These are phyloP conservation scores for Epirrhoe tristata DNA, from an alignment of 2,888 invertebrate genomes.

Conservation along the genomic window DNA sequence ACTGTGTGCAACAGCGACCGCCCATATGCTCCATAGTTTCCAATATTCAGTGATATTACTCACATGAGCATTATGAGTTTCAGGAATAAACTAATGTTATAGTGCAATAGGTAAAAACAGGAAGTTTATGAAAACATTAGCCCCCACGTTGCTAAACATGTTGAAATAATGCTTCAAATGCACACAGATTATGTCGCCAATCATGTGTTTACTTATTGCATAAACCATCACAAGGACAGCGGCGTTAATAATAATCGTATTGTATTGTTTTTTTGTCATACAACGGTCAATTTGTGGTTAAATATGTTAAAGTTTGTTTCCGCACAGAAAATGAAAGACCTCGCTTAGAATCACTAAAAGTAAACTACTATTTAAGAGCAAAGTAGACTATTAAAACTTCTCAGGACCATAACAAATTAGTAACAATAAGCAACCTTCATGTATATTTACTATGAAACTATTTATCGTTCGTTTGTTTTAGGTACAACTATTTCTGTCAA, in stretches of 20 bases:
- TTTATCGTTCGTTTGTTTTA: not conserved
- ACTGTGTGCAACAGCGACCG: not conserved
- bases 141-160: not conserved
- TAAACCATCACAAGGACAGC: not conserved
- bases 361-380: not conserved
- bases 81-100: not conserved
- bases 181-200: not conserved
- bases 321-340: no score
- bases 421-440: conserved; percentile 27
- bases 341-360: not conserved
- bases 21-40: conserved; percentile 5
- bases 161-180: no score
- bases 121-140: not conserved
- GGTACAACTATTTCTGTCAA: not conserved
- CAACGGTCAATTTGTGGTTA: no score
- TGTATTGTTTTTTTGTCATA: no score
- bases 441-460: conserved; percentile 9
- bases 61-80: conserved; percentile 2
- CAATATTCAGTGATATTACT: conserved; percentile 16
- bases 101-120: not conserved
- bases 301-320: not conserved
- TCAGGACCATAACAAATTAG: conserved; percentile 23
- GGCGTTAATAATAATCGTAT: not conserved
- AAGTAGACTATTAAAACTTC: not conserved
- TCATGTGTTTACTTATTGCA: not conserved